Conservation (phyloP, 1,140 invertebrate genomes). For the Drosophila mayri region DNA sequence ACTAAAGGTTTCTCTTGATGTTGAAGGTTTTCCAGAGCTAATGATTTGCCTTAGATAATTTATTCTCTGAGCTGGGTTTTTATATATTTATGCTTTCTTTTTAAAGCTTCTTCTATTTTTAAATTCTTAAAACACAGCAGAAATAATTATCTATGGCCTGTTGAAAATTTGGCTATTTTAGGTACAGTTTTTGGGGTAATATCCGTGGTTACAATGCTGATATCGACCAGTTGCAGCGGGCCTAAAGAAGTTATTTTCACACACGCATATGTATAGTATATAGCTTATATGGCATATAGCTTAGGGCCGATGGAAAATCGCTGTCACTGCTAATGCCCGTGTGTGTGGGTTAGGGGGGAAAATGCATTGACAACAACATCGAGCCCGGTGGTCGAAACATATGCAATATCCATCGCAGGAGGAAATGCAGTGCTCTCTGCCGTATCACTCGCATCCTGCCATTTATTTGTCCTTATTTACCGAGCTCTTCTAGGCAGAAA, state of each 20-base stretch:
- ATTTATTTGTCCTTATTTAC: slow-evolving; percentile 74
- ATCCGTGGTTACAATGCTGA: no score
- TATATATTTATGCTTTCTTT: background rate
- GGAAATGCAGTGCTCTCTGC: slow-evolving; percentile 43
- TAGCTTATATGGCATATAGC: slow-evolving; percentile 14
- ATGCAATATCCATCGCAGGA: slow-evolving; percentile 43
- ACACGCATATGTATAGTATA: slow-evolving; percentile 4
- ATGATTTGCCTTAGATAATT: background rate
- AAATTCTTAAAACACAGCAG: background rate
- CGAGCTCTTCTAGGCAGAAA: slow-evolving; percentile 38
- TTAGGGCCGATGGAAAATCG: slow-evolving; percentile 42
- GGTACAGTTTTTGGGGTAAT: background rate
- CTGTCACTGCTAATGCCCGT: slow-evolving; percentile 29
- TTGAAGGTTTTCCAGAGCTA: background rate
- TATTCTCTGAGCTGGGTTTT: background rate
- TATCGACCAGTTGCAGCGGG: slow-evolving; percentile 17
- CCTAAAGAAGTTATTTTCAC: slow-evolving; percentile 23
- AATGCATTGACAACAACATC: slow-evolving; percentile 24
- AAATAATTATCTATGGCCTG: no score
- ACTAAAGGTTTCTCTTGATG: background rate
- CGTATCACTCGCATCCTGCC: slow-evolving; percentile 72
- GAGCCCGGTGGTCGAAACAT: slow-evolving; percentile 47
- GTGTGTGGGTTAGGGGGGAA: slow-evolving; percentile 10
- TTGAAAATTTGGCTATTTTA: no score
- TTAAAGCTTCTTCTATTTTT: background rate